These are phyloP conservation scores for Ptychoptera albimana DNA, from an alignment of 2,888 invertebrate genomes.

Conservation along the genomic window DNA sequence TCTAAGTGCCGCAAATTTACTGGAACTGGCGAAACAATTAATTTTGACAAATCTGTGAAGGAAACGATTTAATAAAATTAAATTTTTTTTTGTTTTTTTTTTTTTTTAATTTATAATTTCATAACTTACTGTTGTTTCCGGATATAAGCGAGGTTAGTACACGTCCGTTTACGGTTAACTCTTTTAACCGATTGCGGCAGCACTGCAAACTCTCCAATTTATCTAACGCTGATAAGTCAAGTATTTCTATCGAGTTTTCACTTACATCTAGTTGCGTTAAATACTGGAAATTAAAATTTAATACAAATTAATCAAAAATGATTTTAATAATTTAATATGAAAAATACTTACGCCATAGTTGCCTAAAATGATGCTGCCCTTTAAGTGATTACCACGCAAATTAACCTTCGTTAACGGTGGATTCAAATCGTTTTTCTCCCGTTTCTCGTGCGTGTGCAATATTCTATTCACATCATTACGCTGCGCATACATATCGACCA, in stretches of 20 bases:
- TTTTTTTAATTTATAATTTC: not conserved
- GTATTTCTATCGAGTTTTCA: slow-evolving; percentile 65
- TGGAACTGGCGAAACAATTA: slow-evolving; percentile 54
- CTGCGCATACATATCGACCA: slow-evolving; percentile 13
- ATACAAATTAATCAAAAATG: not conserved
- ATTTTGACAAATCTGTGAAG: slow-evolving; percentile 47
- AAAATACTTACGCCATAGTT: slow-evolving; percentile 60
- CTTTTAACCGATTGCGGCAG: slow-evolving; percentile 57
- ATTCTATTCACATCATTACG: slow-evolving; percentile 1
- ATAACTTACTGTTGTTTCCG: slow-evolving; percentile 59
- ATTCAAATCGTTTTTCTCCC: slow-evolving; percentile 6
- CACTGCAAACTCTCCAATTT: slow-evolving; percentile 63
- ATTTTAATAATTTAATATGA: not conserved
- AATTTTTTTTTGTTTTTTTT: not conserved
- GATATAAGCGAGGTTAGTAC: slow-evolving; percentile 58
- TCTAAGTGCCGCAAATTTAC: slow-evolving; percentile 57
- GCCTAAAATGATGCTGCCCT: slow-evolving; percentile 70
- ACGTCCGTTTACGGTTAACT: slow-evolving; percentile 63
- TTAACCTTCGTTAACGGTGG: slow-evolving; percentile 54
- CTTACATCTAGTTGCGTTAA: slow-evolving; percentile 69
- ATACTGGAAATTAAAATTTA: slow-evolving; percentile 40
- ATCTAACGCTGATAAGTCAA: slow-evolving; percentile 64
- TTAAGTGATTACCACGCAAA: slow-evolving; percentile 57
- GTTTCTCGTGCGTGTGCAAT: not conserved
- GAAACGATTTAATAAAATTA: not conserved